Evolutionary conservation across 1,140 invertebrate genomes (phyloP).

Genomic region (Ooceraea biroi): DNA sequence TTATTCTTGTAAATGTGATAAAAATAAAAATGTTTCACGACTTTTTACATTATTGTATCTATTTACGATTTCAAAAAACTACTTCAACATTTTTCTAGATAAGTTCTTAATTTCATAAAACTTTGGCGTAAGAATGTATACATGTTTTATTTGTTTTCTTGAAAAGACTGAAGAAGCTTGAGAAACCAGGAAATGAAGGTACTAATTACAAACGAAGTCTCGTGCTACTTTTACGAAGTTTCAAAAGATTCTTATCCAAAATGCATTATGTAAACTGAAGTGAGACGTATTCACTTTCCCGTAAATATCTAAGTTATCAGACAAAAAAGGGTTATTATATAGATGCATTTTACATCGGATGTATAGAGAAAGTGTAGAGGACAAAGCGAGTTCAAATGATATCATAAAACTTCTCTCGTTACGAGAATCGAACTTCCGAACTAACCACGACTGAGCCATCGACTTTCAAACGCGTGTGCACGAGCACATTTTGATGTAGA

Average conservation of each 20-base stretch:
- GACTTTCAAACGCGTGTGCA: background rate
- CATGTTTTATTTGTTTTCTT: background rate
- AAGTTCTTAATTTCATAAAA: background rate
- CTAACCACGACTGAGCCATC: constrained; percentile 1
- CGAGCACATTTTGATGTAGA: constrained; percentile 17
- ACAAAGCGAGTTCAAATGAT: constrained; percentile 13
- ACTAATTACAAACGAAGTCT: constrained; percentile 5
- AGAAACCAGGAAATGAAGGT: background rate
- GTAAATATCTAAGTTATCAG: constrained; percentile 26
- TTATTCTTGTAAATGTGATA: background rate
- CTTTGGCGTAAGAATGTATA: background rate
- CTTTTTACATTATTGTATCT: background rate
- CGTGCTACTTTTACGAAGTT: constrained; percentile 11
- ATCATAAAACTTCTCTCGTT: constrained; percentile 48
- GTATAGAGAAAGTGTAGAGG: background rate
- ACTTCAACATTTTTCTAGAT: constrained; percentile 4
- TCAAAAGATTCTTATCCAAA: background rate
- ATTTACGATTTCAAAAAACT: background rate
- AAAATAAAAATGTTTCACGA: constrained; percentile 18
- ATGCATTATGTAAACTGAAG: constrained; percentile 25
- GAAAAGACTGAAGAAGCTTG: background rate
- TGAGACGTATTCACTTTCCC: background rate
- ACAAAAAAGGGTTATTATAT: constrained; percentile 27
- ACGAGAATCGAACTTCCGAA: background rate
- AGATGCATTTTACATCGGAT: constrained; percentile 25